Conservation (phyloP, 2,797 vertebrate species). For the Microchirus variegatus region DNA sequence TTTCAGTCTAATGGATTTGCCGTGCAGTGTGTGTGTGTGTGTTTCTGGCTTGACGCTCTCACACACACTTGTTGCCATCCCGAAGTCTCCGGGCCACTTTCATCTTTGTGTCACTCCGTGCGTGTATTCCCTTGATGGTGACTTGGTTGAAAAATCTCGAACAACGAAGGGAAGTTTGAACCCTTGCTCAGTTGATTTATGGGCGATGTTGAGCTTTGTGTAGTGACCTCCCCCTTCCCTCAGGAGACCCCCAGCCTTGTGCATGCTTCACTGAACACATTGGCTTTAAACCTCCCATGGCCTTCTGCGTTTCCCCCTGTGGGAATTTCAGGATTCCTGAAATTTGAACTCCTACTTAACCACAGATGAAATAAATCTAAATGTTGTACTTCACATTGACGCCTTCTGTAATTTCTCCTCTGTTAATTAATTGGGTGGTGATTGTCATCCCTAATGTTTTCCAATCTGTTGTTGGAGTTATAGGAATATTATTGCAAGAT, state of each 20-base stretch:
- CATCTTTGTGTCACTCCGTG: constrained; percentile 25
- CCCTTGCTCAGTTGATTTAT: constrained; percentile 76
- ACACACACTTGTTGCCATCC: constrained; percentile 21
- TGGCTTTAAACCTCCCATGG: constrained; percentile 58
- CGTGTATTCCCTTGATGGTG: not conserved
- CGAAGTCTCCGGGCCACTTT: constrained; percentile 14
- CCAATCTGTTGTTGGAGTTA: not conserved
- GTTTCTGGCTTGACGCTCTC: constrained; percentile 7
- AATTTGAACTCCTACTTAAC: constrained; percentile 10
- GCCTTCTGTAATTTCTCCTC: not conserved
- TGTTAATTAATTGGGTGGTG: not conserved
- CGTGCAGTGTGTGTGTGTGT: constrained; percentile 35
- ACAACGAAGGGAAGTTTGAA: constrained; percentile 72
- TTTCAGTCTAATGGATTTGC: constrained; percentile 62
- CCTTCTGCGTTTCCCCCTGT: constrained; percentile 35
- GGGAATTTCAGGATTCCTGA: constrained; percentile 37
- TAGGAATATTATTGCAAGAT: not conserved
- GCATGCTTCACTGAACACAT: constrained; percentile 68
- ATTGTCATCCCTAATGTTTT: not conserved
- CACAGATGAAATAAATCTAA: not conserved
- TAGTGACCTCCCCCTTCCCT: constrained; percentile 44
- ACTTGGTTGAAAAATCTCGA: constrained; percentile 44
- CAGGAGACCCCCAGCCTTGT: constrained; percentile 56
- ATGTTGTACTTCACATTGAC: not conserved
- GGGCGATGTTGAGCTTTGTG: constrained; percentile 69